These are phyloP conservation scores for Hypocryptadius cinnamomeus DNA, from an alignment of 2,113 vertebrate species.

Conservation along the genomic window DNA sequence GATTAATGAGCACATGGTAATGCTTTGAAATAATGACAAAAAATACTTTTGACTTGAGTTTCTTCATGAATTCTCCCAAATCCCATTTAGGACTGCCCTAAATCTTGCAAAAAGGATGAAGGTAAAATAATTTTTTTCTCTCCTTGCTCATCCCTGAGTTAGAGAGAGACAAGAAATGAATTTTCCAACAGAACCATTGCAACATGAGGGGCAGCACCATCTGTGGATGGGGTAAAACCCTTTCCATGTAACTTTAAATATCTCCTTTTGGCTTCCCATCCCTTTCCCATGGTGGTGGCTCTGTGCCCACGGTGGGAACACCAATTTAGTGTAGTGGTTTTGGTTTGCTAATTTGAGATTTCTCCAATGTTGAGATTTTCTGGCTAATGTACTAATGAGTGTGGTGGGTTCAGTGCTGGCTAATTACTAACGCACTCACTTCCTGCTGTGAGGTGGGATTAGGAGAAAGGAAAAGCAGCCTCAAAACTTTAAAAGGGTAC, in stretches of 20 bases:
- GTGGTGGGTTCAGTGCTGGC: background rate
- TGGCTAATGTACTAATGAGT: background rate
- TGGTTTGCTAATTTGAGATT: background rate
- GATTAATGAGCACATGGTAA: rapidly evolving
- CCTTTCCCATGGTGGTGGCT: rapidly evolving
- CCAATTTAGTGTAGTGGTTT: background rate
- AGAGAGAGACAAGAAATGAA: rapidly evolving
- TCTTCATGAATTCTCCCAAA: background rate
- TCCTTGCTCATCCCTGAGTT: background rate
- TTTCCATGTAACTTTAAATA: background rate
- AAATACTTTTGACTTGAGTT: background rate
- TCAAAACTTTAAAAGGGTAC: background rate
- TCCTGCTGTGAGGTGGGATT: background rate
- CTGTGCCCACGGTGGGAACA: background rate
- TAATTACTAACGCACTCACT: background rate
- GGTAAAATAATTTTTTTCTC: background rate
- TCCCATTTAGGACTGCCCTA: background rate
- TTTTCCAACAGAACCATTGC: background rate
- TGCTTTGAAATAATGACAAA: background rate
- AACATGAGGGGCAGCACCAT: rapidly evolving
- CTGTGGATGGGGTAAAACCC: rapidly evolving
- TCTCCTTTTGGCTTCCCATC: background rate
- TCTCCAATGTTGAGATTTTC: background rate
- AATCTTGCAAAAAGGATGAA: background rate
- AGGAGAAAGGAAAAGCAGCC: background rate